Conservation (phyloP, 2,888 invertebrate genomes). For the Octonoba sinensis region DNA sequence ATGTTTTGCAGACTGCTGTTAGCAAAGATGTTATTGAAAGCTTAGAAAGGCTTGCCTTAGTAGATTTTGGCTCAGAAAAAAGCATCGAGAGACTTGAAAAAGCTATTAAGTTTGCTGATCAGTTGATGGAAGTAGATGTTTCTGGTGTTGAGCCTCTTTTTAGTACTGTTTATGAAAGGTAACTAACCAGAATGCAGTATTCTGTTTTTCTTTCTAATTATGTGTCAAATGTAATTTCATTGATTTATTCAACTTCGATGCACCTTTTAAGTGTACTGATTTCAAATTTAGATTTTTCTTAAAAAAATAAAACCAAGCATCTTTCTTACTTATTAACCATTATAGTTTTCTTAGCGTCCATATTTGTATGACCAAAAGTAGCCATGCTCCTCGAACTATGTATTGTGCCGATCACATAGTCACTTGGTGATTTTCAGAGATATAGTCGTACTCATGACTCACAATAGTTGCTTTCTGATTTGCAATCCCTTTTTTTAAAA, state of each 20-base stretch:
- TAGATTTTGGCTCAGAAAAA: slow-evolving; percentile 51
- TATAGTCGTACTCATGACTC: no score
- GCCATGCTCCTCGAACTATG: no score
- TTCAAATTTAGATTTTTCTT: no score
- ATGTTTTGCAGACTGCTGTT: slow-evolving; percentile 15
- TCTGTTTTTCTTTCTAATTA: neutral
- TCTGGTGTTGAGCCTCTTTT: slow-evolving; percentile 34
- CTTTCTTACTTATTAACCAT: no score
- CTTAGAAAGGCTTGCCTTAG: slow-evolving; percentile 49
- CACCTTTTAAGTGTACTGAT: neutral
- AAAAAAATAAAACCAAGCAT: no score
- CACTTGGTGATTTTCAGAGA: no score
- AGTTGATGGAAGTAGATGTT: slow-evolving; percentile 51
- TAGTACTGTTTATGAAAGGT: slow-evolving; percentile 54
- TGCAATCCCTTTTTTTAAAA: no score
- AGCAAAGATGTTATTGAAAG: slow-evolving; percentile 46
- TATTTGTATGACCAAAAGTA: no score
- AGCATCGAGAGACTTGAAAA: slow-evolving; percentile 46
- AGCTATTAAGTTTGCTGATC: slow-evolving; percentile 55
- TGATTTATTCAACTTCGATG: neutral
- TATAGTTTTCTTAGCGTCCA: no score
- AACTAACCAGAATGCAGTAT: neutral
- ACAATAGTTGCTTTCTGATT: no score
- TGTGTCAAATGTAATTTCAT: neutral
- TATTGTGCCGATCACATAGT: no score